Evolutionary conservation across 2,888 invertebrate genomes (phyloP).

Genomic region (Chrysolina oricalcia): DNA sequence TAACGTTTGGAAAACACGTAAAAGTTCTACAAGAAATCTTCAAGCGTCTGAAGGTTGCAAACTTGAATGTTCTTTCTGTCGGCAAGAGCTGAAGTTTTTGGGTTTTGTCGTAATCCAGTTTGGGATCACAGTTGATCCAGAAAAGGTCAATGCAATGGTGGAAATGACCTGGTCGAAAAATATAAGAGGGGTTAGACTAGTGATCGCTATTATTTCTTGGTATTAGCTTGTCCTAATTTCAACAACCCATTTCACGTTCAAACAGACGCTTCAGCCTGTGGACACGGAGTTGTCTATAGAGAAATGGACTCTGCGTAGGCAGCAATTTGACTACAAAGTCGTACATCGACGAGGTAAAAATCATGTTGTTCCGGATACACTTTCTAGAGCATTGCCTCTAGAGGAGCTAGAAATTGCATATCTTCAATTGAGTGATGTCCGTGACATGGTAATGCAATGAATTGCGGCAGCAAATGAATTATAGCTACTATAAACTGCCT

Average conservation of each 20-base stretch:
- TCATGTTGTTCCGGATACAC: neutral
- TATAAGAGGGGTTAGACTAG: neutral
- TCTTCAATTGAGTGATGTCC: neutral
- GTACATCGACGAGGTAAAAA: neutral
- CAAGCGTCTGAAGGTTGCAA: neutral
- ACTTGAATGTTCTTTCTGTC: slow-evolving; percentile 30
- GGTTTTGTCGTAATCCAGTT: neutral
- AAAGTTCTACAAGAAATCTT: slow-evolving; percentile 22
- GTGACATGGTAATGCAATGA: too few species aligned
- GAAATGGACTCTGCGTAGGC: too few species aligned
- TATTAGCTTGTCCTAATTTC: slow-evolving; percentile 32
- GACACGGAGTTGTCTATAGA: too few species aligned
- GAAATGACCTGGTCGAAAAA: neutral
- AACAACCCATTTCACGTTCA: slow-evolving; percentile 32
- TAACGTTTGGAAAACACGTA: slow-evolving; percentile 52
- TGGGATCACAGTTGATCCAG: neutral
- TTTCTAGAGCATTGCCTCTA: too few species aligned
- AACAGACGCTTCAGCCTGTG: slow-evolving; percentile 39
- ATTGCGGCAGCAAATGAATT: too few species aligned
- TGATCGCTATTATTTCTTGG: neutral
- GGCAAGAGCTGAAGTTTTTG: neutral
- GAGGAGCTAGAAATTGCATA: neutral
- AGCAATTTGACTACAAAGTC: too few species aligned
- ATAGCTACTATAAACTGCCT: too few species aligned
- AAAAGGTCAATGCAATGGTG: slow-evolving; percentile 35